Conservation (phyloP, 2,888 invertebrate species). For the Lasioglossum zephyrum region DNA sequence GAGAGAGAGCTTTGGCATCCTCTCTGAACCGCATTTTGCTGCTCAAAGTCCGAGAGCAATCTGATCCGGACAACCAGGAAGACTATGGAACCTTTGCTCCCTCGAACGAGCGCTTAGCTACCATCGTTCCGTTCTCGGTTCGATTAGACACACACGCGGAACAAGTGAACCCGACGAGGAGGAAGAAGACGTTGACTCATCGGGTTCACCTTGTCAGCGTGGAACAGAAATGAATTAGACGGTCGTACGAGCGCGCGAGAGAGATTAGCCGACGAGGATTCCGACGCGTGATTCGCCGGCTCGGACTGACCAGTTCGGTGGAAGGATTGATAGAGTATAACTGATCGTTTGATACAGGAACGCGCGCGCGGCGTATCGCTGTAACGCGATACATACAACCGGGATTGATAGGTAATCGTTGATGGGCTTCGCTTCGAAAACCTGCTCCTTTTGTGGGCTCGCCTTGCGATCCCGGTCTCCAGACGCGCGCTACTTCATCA, state of each 20-base stretch:
- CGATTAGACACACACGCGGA: slow-evolving; percentile 37
- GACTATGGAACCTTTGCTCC: slow-evolving; percentile 55
- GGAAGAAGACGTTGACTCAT: slow-evolving; percentile 64
- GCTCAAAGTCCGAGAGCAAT: slow-evolving; percentile 71
- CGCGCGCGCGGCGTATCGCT: slow-evolving; percentile 23
- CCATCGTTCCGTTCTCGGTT: slow-evolving; percentile 26
- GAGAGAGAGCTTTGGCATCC: not conserved
- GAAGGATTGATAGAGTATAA: slow-evolving; percentile 65
- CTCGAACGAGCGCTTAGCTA: slow-evolving; percentile 26
- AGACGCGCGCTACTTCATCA: not conserved
- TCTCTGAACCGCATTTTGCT: slow-evolving; percentile 32
- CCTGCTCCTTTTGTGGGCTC: slow-evolving; percentile 51
- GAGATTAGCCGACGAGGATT: slow-evolving; percentile 49
- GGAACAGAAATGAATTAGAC: slow-evolving; percentile 62
- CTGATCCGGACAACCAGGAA: slow-evolving; percentile 76
- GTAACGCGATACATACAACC: slow-evolving; percentile 50
- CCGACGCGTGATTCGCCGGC: slow-evolving; percentile 20
- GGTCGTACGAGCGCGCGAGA: slow-evolving; percentile 43
- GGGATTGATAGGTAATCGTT: slow-evolving; percentile 69
- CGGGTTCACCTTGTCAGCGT: slow-evolving; percentile 61
- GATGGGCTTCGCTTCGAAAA: slow-evolving; percentile 53
- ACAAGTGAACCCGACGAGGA: slow-evolving; percentile 42
- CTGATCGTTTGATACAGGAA: slow-evolving; percentile 67
- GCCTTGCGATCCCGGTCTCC: not conserved
- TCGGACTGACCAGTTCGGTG: slow-evolving; percentile 54